A percentile compares a stretch with the other conserved stretches of the same genome.
Conservation (phyloP, 2,888 invertebrate species). For the Tromatobia lineatoria region DNA sequence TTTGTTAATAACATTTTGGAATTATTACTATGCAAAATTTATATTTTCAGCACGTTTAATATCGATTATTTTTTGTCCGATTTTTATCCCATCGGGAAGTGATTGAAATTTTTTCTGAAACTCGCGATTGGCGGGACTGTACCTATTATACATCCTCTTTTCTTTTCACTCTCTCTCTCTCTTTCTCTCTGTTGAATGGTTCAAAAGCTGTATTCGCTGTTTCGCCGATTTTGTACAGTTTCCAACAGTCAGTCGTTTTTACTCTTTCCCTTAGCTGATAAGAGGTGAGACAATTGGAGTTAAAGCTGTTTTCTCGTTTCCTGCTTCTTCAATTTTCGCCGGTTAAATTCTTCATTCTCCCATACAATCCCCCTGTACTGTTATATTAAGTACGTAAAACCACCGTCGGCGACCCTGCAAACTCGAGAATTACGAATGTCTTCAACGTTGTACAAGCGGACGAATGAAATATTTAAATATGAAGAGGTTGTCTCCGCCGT, state of each 20-base stretch:
- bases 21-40: too few relatives aligned
- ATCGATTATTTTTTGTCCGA: too few relatives aligned
- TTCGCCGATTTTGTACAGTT: conserved; percentile 21
- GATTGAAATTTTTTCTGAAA: too few relatives aligned
- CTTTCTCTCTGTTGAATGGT: conserved; percentile 1
- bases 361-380: conserved; percentile 21
- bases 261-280: background rate
- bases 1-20: too few relatives aligned
- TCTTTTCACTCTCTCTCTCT: too few relatives aligned
- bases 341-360: too few relatives aligned
- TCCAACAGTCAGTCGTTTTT: background rate
- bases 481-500: conserved; percentile 50
- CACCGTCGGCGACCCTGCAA: conserved; percentile 36
- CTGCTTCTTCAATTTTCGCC: too few relatives aligned
- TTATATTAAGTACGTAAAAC: conserved; percentile 12
- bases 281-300: conserved; percentile 16
- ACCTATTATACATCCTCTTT: too few relatives aligned
- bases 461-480: conserved; percentile 79
- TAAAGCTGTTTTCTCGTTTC: background rate
- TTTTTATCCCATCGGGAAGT: too few relatives aligned
- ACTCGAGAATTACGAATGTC: conserved; percentile 75
- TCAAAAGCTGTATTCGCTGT: conserved; percentile 5
- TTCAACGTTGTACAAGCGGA: conserved; percentile 71
- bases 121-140: conserved; percentile 13
- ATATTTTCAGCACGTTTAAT: too few relatives aligned